Conservation (phyloP, 2,797 vertebrate genomes). For the Pangasius mekongensis region DNA sequence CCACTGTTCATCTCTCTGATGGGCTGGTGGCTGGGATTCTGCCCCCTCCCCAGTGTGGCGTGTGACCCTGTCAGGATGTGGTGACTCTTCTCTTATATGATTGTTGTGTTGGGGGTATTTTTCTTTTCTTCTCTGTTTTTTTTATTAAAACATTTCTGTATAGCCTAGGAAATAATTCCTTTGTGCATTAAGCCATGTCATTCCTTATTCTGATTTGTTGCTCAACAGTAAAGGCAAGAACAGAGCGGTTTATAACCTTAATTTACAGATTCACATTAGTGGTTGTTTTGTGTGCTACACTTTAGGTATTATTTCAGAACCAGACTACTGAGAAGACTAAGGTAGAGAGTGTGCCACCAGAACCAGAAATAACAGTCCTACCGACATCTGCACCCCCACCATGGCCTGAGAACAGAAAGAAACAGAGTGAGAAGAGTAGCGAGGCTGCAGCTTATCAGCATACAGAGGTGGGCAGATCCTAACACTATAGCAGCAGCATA, state of each 20-base stretch:
- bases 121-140: not conserved
- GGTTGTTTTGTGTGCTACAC: conserved; percentile 37
- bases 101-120: not conserved
- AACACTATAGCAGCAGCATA: not conserved
- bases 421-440: conserved; percentile 72
- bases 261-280: not conserved
- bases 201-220: not conserved
- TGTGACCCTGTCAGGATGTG: not conserved
- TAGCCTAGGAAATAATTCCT: not conserved
- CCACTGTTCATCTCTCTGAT: not conserved
- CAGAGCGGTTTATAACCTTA: too few relatives aligned
- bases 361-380: conserved; percentile 61
- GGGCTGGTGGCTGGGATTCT: not conserved
- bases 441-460: conserved; percentile 76
- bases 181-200: not conserved
- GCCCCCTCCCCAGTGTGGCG: not conserved
- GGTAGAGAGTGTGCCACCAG: conserved; percentile 63
- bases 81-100: not conserved
- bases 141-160: not conserved
- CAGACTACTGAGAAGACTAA: conserved; percentile 63
- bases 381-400: conserved; percentile 59
- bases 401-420: conserved; percentile 61
- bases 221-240: too few relatives aligned
- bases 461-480: conserved; percentile 72
- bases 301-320: conserved; percentile 81